Evolutionary conservation across 2,113 vertebrate genomes (phyloP), one percentile per base, ranked within the genome.

Genomic region (Tricholaema leucomelas): DNA sequence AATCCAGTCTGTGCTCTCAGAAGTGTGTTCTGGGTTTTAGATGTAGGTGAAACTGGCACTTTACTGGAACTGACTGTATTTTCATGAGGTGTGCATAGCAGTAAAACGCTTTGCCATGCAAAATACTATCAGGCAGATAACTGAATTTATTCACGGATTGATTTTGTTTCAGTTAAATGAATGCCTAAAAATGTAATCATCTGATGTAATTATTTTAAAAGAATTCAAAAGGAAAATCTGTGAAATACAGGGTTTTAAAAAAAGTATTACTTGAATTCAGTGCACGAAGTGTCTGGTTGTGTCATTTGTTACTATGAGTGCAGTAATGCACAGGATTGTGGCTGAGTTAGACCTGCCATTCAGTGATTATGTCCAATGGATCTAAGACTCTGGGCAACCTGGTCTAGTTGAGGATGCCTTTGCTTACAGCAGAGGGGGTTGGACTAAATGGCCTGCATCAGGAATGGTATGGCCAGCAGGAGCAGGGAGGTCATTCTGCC

Each of bases 331-430:
- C 44, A 55, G 60, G 64, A 25, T 55, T 90, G 86, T 82, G 9
- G 50, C 64, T 87, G 64, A 90, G 46, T 72, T 87, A 21, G 73
- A 85, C 94, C 94, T 94, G 72, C 60, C 75, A 18, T 94, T 91
- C 76, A 46, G 33, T 86, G 65, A 50, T 70, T 94, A 46, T 91
- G 85, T 88, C 95, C 82, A 74, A 28, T 25, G 73, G 85, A 83
- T 48, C 64, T 75, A 44, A 44, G 42, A 16, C 15, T 44, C 16
- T 44, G 15, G 42, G 17, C 42, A 44, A 44, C 42, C 42, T 44
- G 42, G 16, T 44, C 42, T 44, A 44, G 42, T 44, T 44, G 42
- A 44, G 42, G 42, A 44, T 44, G 42, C 42, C 42, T 44, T 16
- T 44, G 16, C 42, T 44, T 44, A 15, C 42, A 44, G 42, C 42